These are phyloP conservation scores for Poecilia velifera DNA, from an alignment of 2,797 vertebrate species.

Conservation along the genomic window DNA sequence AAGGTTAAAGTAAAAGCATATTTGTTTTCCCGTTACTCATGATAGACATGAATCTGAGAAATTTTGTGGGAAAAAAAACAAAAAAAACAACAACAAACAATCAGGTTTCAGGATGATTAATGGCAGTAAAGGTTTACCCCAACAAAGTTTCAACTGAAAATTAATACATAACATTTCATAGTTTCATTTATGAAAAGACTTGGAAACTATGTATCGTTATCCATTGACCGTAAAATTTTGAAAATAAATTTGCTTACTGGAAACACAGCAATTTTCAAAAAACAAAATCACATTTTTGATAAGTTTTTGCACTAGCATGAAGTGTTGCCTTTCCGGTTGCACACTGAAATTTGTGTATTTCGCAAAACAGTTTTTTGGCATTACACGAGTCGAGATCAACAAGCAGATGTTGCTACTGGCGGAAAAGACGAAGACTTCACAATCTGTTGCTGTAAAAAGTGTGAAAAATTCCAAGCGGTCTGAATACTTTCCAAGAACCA, in stretches of 20 bases:
- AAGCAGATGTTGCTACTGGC: too few relatives aligned
- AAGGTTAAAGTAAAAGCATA: neutral
- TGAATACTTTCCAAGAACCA: neutral
- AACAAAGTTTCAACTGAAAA: neutral
- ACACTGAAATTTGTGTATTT: neutral
- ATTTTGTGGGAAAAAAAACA: neutral
- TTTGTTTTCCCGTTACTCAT: neutral
- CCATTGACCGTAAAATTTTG: neutral
- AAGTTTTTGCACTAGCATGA: too few relatives aligned
- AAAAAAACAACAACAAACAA: too few relatives aligned
- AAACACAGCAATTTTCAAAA: too few relatives aligned
- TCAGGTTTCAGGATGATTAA: neutral
- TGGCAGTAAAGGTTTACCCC: neutral
- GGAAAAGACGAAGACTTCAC: neutral
- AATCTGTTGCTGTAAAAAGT: neutral
- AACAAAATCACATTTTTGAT: too few relatives aligned
- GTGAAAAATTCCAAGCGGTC: neutral
- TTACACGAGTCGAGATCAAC: too few relatives aligned
- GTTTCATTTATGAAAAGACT: neutral
- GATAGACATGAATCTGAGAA: neutral
- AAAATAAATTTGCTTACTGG: too few relatives aligned
- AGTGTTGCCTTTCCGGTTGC: too few relatives aligned
- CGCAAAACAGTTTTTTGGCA: neutral
- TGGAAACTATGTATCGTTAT: neutral
- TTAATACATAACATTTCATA: neutral